Percentiles rank a stretch among this genome's conserved stretches.
phyloP scores from a whole-genome alignment of 2,888 invertebrate genomes.

The Papilio demoleus region DNA sequence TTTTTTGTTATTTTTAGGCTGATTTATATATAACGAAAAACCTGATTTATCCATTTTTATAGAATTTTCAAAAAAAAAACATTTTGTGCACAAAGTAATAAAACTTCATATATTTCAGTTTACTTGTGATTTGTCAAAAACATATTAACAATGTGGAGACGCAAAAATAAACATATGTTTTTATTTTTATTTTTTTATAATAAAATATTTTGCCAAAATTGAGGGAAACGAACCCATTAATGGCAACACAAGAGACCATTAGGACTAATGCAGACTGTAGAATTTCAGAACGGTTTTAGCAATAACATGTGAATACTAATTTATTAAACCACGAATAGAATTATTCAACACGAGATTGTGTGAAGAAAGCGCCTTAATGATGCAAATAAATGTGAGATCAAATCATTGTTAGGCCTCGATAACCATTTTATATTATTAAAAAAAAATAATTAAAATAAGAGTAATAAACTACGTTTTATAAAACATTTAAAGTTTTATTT shows the following conservation, averaged over 20 bases:
- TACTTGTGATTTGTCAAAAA: no score
- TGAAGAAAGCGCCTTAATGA: neutral
- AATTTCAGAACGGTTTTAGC: slow-evolving; percentile 9
- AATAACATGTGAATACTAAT: slow-evolving; percentile 6
- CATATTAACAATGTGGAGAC: no score
- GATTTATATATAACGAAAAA: no score
- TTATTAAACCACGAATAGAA: slow-evolving; percentile 1
- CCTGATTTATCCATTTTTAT: no score
- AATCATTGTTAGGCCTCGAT: neutral
- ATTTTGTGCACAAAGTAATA: no score
- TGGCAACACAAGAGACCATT: slow-evolving; percentile 7
- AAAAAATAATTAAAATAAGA: neutral
- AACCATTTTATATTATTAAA: neutral
- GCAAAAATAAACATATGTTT: neutral
- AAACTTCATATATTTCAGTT: no score
- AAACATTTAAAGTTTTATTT: neutral
- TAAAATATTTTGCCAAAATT: neutral
- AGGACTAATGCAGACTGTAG: neutral
- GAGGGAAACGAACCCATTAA: neutral
- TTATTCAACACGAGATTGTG: neutral
- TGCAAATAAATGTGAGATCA: neutral
- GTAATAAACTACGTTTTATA: neutral
- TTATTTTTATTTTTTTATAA: neutral
- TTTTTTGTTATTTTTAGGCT: no score
- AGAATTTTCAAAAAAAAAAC: no score